Evolutionary conservation across 1,140 invertebrate genomes (phyloP), one percentile per base, ranked within the genome.

Genomic region (Asobara japonica): DNA sequence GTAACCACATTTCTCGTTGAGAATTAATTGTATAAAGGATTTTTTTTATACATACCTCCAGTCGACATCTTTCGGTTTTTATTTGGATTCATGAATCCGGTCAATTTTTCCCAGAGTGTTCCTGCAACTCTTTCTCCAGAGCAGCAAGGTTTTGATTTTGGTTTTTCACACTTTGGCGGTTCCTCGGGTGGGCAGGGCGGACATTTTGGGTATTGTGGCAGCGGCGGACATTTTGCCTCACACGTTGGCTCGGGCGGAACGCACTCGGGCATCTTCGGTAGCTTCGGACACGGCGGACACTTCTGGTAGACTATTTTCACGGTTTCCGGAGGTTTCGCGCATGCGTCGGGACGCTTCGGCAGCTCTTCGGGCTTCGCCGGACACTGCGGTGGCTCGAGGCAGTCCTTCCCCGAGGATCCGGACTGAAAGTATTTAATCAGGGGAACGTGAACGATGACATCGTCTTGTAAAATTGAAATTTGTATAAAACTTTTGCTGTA

Each of bases 291-390:
- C 16, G 68, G 72, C 11, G 67, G 75, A 74, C 73, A 79, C 18
- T 79, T 76, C 2, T 67, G 65, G 18, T 74, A 75, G 13, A 72
- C 74, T 6, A 77, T 73, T 41, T 78, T 81, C 0, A 33, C 27
- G 25, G 76, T 74, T 13, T 62, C 75, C 7, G 76, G 74, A 16
- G 73, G 64, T 69, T 36, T 41, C 11, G 29, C 18, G 3, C 45
- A 38, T 6, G 56, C 13, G 41, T 25, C n/a, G 4, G 25, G 41
- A 10, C n/a, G n/a, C n/a, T n/a, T n/a, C n/a, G n/a, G n/a, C n/a
- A n/a, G n/a, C n/a, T n/a, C n/a, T n/a, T n/a, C n/a, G n/a, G n/a
- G n/a, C n/a, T n/a, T n/a, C n/a, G n/a, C n/a, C n/a, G n/a, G n/a
- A n/a, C n/a, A n/a, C n/a, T n/a, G n/a, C n/a, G n/a, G n/a, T n/a